These are phyloP conservation scores for Orthonychiurus folsomi DNA, from an alignment of 2,888 invertebrate genomes.

Conservation along the genomic window DNA sequence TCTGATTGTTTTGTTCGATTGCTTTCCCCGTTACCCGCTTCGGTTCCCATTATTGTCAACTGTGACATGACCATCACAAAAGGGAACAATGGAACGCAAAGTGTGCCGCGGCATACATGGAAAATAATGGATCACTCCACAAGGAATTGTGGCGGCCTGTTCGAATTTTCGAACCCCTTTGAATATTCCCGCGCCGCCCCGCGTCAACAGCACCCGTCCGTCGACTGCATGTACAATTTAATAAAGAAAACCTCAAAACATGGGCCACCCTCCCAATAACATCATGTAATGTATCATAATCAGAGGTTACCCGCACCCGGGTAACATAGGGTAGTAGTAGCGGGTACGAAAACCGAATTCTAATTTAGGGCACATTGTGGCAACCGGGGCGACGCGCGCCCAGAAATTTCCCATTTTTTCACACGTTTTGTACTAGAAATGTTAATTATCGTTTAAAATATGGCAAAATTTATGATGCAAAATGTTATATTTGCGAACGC, in stretches of 20 bases:
- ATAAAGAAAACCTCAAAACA: background rate
- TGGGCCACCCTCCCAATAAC: background rate
- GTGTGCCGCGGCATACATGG: too few species aligned
- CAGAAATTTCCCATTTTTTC: too few species aligned
- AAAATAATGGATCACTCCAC: background rate
- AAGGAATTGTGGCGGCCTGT: background rate
- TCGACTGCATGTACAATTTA: background rate
- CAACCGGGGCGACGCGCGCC: too few species aligned
- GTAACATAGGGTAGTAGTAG: too few species aligned
- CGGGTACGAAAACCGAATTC: too few species aligned
- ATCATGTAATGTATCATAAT: too few species aligned
- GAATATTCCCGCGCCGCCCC: background rate
- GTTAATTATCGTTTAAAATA: too few species aligned
- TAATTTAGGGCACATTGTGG: too few species aligned
- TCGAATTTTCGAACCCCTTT: background rate
- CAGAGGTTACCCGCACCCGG: too few species aligned
- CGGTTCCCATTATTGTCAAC: background rate
- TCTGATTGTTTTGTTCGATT: background rate
- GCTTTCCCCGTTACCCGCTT: background rate
- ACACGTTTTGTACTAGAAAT: too few species aligned
- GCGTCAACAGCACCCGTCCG: background rate
- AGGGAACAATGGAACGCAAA: background rate
- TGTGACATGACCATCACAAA: background rate
- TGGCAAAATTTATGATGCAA: too few species aligned
- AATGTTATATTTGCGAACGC: too few species aligned